Evolutionary conservation across 1,140 invertebrate genomes (phyloP).

Genomic region (Heterodera carotae): DNA sequence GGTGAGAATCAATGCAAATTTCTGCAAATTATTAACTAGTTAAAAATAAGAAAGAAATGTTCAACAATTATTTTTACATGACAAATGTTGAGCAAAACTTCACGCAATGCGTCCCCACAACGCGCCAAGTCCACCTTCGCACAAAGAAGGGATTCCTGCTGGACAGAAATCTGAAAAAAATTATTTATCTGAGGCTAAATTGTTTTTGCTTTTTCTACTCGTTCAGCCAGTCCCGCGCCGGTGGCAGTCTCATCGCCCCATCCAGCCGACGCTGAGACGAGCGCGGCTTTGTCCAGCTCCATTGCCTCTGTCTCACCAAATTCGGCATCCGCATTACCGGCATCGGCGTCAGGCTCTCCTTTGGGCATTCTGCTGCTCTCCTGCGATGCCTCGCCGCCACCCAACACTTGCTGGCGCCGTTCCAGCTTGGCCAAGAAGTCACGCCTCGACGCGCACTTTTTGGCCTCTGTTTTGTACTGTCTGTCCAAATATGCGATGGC

Average conservation of each 20-base stretch:
- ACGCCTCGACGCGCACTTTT: neutral
- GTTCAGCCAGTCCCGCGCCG: neutral
- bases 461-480: constrained; percentile 21
- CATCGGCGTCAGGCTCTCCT: neutral
- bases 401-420: constrained; percentile 13
- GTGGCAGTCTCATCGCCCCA: neutral
- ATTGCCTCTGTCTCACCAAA: neutral
- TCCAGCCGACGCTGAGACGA: neutral
- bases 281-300: no score
- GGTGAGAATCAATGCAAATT: constrained; percentile 96
- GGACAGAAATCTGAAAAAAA: neutral
- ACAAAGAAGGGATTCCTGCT: neutral
- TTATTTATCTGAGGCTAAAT: neutral
- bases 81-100: constrained; percentile 52
- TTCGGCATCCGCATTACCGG: neutral
- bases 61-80: constrained; percentile 45
- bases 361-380: constrained; percentile 4
- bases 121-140: constrained; percentile 35
- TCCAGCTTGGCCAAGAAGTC: constrained; percentile 22
- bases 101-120: constrained; percentile 42
- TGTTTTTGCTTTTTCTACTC: neutral
- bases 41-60: no score
- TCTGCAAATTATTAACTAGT: no score
- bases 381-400: neutral
- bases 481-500: constrained; percentile 46